A percentile compares a stretch with the other conserved stretches of the same genome.
These are phyloP conservation scores for Acanthoscelides obtectus DNA, from an alignment of 2,888 invertebrate species.

Conservation along the genomic window DNA sequence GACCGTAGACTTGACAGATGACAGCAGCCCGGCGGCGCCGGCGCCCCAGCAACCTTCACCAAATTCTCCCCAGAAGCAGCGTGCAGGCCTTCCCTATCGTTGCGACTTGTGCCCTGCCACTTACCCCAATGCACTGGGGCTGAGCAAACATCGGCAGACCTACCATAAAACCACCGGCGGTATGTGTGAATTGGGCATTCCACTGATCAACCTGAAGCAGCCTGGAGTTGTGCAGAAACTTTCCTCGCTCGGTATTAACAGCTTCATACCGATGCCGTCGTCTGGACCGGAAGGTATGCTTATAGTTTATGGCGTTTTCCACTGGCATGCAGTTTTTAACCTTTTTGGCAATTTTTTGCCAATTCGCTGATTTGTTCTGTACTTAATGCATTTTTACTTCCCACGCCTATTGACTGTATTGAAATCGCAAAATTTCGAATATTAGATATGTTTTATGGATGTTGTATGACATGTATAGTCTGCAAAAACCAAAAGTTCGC, in stretches of 20 bases:
- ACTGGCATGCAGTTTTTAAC: too few species aligned
- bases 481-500: too few species aligned
- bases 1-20: conserved; percentile 53
- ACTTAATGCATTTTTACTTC: too few species aligned
- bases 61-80: conserved; percentile 42
- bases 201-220: conserved; percentile 67
- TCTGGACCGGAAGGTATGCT: conserved; percentile 31
- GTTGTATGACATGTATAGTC: too few species aligned
- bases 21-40: conserved; percentile 41
- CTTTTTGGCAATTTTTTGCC: too few species aligned
- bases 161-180: conserved; percentile 52
- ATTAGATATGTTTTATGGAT: too few species aligned
- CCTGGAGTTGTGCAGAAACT: conserved; percentile 62
- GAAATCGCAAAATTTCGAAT: too few species aligned
- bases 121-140: conserved; percentile 59
- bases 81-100: conserved; percentile 48
- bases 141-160: conserved; percentile 61
- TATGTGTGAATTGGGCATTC: conserved; percentile 64
- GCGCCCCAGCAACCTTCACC: conserved; percentile 42
- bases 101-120: conserved; percentile 70
- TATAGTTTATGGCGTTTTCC: not conserved
- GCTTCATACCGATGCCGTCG: conserved; percentile 69
- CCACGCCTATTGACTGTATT: too few species aligned
- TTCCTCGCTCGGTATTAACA: conserved; percentile 63
- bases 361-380: too few species aligned